Evolutionary conservation across 1,140 invertebrate genomes (phyloP), one percentile per base, ranked within the genome.

Genomic region (Hirudo medicinalis): DNA sequence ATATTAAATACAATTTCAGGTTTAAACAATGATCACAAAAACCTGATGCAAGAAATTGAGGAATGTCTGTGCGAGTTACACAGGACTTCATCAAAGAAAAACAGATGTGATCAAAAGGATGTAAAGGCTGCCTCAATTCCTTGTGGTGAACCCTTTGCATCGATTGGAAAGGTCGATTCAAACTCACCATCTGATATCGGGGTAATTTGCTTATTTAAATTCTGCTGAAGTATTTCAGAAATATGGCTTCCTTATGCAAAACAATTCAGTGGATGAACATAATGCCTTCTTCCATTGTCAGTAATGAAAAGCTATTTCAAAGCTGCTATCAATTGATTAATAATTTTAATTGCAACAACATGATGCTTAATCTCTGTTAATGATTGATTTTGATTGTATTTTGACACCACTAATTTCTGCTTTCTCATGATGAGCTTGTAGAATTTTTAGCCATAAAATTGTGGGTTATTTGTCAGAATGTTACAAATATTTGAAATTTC

Each of bases 11-110:
- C 19, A 54, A 76, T 76, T 81, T 22, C 76, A 91, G 90, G 89
- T 82, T 82, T 95, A n/a, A 89, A 90, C 83, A 96, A 94, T 84
- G 92, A 96, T 81, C 87, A 90, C 77, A 91, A 90, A 80, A 84
- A 80, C 13, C 69, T 94, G n/a, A 92, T 93, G 88, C 87, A 87
- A 75, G 84, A 88, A 78, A 94, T 97, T 74, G 91, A 95, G 78
- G 81, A 85, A 72, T 88, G 87, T 27, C 79, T 94, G 9, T 84
- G 86, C 74, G 80, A 83, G 54, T 81, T 90, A 27, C 85, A 86
- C 76, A 72, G 78, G 20, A 77, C 11, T 25, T 63, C 57, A 63
- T 25, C 19, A 63, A 63, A 63, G 29, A 80, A 8, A 70, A 78
- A 57, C 40, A 73, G 13, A 32, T 69, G 29, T 63, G 66, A 72